These are phyloP conservation scores for Dasyurus viverrinus DNA, from an alignment of 2,113 vertebrate genomes.

Conservation along the genomic window DNA sequence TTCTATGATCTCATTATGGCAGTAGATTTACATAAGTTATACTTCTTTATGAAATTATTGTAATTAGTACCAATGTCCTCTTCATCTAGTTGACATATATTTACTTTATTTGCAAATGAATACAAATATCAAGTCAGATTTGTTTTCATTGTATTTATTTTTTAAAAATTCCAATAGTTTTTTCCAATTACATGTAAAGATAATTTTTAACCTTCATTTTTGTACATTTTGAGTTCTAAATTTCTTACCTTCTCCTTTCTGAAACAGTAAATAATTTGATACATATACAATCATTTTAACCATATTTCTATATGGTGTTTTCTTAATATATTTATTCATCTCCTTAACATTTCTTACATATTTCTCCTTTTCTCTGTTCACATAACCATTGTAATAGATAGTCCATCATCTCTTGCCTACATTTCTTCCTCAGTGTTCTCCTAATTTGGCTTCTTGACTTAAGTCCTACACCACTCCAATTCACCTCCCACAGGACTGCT, in stretches of 20 bases:
- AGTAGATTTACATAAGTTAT: background rate
- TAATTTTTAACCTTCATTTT: no score
- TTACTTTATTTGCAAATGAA: background rate
- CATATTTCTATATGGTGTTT: background rate
- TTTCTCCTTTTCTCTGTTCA: background rate
- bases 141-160: background rate
- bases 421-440: background rate
- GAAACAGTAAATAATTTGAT: no score
- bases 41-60: background rate
- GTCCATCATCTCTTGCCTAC: no score
- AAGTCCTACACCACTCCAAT: background rate
- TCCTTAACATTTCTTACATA: background rate
- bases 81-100: background rate
- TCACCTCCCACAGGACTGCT: background rate
- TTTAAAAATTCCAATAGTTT: no score
- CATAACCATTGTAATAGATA: background rate
- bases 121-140: background rate
- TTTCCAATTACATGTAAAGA: no score
- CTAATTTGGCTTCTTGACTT: background rate
- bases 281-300: no score
- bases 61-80: background rate
- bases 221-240: no score
- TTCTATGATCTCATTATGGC: background rate
- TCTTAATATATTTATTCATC: background rate
- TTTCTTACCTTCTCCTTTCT: no score